Conservation (phyloP, 1,140 invertebrate genomes). For the Scaptodrosophila lebanonensis region DNA sequence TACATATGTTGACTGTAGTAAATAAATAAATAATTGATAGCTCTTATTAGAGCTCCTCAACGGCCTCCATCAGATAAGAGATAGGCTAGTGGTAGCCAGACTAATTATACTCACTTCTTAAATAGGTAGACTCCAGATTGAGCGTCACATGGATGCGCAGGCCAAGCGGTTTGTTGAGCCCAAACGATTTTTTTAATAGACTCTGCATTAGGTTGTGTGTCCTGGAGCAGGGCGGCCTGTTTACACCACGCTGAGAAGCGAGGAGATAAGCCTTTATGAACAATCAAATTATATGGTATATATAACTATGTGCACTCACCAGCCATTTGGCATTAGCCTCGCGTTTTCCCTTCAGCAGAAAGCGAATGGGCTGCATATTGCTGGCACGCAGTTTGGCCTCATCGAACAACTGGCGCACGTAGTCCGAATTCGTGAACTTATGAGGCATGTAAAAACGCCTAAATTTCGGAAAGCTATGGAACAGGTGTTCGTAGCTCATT, state of each 20-base stretch:
- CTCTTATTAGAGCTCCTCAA: no score
- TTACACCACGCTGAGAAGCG: no score
- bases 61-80: no score
- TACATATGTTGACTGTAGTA: no score
- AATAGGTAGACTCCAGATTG: constrained; percentile 54
- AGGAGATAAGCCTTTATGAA: background rate
- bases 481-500: constrained; percentile 55
- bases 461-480: constrained; percentile 38
- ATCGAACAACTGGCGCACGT: constrained; percentile 25
- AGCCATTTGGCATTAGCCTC: constrained; percentile 3
- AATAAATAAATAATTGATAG: no score
- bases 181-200: constrained; percentile 54
- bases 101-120: constrained; percentile 50
- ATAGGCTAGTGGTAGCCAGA: no score
- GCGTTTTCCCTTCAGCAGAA: constrained; percentile 41
- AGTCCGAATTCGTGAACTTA: background rate
- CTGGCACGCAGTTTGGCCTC: constrained; percentile 31
- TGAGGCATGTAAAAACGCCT: background rate
- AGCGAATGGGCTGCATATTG: constrained; percentile 46
- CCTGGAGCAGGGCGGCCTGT: background rate
- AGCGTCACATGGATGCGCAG: constrained; percentile 59
- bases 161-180: constrained; percentile 45
- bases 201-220: constrained; percentile 24
- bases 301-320: constrained; percentile 4
- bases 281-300: background rate